phyloP scores from a whole-genome alignment of 2,113 vertebrate species.

The Amphiprion ocellaris region DNA sequence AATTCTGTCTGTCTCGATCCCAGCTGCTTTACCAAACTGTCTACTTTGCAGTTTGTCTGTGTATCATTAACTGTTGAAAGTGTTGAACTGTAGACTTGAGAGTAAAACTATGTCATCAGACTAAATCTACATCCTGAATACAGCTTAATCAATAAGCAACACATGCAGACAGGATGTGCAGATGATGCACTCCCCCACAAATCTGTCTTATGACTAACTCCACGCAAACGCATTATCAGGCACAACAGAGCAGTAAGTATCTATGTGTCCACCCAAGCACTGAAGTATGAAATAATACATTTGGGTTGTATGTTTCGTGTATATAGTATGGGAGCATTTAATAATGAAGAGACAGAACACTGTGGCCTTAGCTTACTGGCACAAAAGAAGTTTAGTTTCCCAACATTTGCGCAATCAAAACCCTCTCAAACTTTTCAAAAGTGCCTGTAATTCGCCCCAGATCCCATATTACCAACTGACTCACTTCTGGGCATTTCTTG shows the following conservation, averaged over 20 bases:
- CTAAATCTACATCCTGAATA: not conserved
- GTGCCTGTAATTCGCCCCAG: constrained; percentile 13
- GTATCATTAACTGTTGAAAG: constrained; percentile 3
- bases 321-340: not conserved
- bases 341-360: not conserved
- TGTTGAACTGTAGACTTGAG: not conserved
- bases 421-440: constrained; percentile 6
- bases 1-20: constrained; percentile 61
- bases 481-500: constrained; percentile 19
- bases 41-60: constrained; percentile 43
- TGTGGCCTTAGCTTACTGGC: not conserved
- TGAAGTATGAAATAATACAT: not conserved
- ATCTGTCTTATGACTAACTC: not conserved
- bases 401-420: constrained; percentile 37
- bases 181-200: not conserved
- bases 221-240: constrained; percentile 4
- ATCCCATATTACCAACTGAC: constrained; percentile 16
- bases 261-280: not conserved
- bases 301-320: not conserved
- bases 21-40: constrained; percentile 51
- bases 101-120: not conserved
- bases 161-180: not conserved
- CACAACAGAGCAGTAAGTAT: not conserved
- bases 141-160: not conserved
- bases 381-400: constrained; percentile 9